Evolutionary conservation across 2,113 vertebrate genomes (phyloP), one percentile per base, ranked within the genome.

Genomic region (Hipposideros armiger): DNA sequence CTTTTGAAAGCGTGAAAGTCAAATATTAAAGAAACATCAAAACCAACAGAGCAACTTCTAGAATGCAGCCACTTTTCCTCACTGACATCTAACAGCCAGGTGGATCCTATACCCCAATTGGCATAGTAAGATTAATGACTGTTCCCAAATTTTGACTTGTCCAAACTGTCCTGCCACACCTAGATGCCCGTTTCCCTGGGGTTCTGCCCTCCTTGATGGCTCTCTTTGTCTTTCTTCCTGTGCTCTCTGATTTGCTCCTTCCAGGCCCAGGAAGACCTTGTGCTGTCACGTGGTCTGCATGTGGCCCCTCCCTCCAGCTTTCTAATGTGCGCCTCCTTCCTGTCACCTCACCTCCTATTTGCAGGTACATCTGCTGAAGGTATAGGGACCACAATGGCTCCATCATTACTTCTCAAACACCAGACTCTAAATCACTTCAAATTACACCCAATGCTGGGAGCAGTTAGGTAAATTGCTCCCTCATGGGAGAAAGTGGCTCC

Each of bases 391-490:
- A 11, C 40, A 15, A 0, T 16, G 16, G 2, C 40, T 32, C 52
- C 7, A 13, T 64, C 50, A 81, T 36, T 17, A 54, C 60, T 89
- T 76, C 47, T 74, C 81, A 26, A 77, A 40, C 14, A 17, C 50
- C 70, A 60, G 24, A 16, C 40, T 67, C 69, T 78, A 72, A 82
- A 52, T 93, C 54, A 58, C 22, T 92, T 92, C 50, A 92, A 87
- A 80, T 64, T 16, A 97, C 62, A 66, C n/a, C 82, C 28, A n/a
- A 3, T n/a, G 36, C 89, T 87, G 45, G 64, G 20, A 87, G 56
- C 30, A 94, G 5, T 96, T 86, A 60, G 28, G 64, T 78, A 60
- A 56, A 92, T 90, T n/a, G 84, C 82, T 88, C 54, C 54, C 40
- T 88, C 1, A 4, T 6, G n/a, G 28, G 42, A 86, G 40, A 81